Conservation (phyloP, 2,888 invertebrate species). For the Apotomis capreana region DNA sequence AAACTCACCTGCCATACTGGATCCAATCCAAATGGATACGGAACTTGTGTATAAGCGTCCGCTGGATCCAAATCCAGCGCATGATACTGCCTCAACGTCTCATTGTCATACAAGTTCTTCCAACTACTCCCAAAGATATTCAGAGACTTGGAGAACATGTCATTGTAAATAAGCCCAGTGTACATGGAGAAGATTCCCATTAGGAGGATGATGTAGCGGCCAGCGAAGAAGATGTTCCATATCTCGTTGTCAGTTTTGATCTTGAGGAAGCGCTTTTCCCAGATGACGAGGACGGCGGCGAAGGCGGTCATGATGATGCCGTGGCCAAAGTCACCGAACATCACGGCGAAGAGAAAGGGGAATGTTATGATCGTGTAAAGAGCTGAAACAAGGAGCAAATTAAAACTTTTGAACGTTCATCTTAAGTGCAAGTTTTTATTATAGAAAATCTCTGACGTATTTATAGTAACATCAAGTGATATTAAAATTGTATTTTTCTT, state of each 20-base stretch:
- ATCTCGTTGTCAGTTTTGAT: conserved; percentile 84
- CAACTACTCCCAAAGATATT: conserved; percentile 88
- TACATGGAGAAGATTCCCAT: conserved; percentile 90
- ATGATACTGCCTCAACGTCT: conserved; percentile 58
- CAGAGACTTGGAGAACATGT: conserved; percentile 87
- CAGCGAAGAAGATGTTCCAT: conserved; percentile 88
- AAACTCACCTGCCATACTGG: conserved; percentile 86
- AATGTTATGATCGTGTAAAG: conserved; percentile 89
- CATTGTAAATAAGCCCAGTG: conserved; percentile 89
- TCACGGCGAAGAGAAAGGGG: conserved; percentile 90
- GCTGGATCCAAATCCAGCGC: conserved; percentile 75
- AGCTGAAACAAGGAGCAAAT: conserved; percentile 72
- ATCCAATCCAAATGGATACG: conserved; percentile 88
- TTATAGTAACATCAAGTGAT: no score
- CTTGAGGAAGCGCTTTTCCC: conserved; percentile 83
- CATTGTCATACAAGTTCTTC: conserved; percentile 71
- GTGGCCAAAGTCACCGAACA: conserved; percentile 91
- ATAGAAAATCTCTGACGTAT: no score
- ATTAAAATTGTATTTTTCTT: no score
- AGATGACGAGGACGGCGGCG: conserved; percentile 85
- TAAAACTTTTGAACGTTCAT: background rate
- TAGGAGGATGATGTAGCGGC: conserved; percentile 88
- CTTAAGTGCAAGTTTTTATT: no score
- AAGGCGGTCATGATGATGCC: conserved; percentile 87
- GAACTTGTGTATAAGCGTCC: conserved; percentile 68